Conservation (phyloP, 2,888 invertebrate genomes). For the Acheta domesticus region DNA sequence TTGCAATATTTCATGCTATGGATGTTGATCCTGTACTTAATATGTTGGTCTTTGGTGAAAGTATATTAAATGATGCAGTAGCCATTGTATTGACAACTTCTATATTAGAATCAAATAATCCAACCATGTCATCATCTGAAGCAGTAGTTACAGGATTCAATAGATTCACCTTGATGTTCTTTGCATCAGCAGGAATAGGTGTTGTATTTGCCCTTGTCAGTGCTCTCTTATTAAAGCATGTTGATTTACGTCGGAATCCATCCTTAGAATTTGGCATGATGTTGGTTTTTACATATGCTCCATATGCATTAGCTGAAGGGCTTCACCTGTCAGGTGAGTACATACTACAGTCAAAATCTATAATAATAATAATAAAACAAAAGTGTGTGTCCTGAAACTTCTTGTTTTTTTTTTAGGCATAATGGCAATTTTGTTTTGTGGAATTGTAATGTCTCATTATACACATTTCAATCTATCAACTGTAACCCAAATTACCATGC, state of each 20-base stretch:
- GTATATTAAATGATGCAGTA: slow-evolving; percentile 96
- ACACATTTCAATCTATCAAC: slow-evolving; percentile 98
- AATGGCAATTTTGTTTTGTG: slow-evolving; percentile 98
- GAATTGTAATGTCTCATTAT: slow-evolving; percentile 99
- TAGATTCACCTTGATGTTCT: slow-evolving; percentile 94
- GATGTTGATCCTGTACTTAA: slow-evolving; percentile 96
- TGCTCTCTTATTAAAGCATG: slow-evolving; percentile 88
- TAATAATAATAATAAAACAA: no score
- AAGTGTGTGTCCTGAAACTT: no score
- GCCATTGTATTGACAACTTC: slow-evolving; percentile 95
- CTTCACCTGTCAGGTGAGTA: slow-evolving; percentile 80
- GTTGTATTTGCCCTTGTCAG: slow-evolving; percentile 91
- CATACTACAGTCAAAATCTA: neutral
- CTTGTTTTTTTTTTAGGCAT: slow-evolving; percentile 64
- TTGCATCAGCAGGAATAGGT: slow-evolving; percentile 96
- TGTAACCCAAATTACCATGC: slow-evolving; percentile 98
- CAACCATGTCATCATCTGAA: slow-evolving; percentile 66
- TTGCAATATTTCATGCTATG: slow-evolving; percentile 96
- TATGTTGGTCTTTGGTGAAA: slow-evolving; percentile 97
- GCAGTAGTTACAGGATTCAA: slow-evolving; percentile 85
- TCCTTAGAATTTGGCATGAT: slow-evolving; percentile 98
- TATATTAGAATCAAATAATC: slow-evolving; percentile 67
- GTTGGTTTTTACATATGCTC: slow-evolving; percentile 97
- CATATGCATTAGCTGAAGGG: slow-evolving; percentile 96
- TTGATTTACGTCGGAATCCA: slow-evolving; percentile 94